A percentile compares a stretch with the other conserved stretches of the same genome.
Conservation (phyloP, 35 echinoderm and acorn worm genomes). For the Chiridota heheva region DNA sequence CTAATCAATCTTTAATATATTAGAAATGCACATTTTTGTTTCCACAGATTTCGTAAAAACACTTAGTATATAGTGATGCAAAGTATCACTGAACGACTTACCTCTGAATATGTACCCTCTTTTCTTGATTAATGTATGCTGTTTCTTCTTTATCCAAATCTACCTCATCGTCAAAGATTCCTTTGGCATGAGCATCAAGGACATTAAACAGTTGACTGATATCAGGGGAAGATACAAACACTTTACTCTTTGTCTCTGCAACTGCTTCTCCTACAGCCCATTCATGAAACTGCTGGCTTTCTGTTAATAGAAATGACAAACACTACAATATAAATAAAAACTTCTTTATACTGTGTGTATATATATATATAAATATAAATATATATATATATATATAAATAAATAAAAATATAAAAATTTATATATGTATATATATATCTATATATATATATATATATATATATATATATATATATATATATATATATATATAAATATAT, state of each 20-base stretch:
- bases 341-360: not conserved
- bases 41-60: too few species aligned
- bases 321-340: not conserved
- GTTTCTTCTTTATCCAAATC: slow-evolving; percentile 20
- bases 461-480: too few species aligned
- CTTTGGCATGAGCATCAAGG: slow-evolving; percentile 36
- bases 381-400: too few species aligned
- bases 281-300: slow-evolving; percentile 71
- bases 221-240: slow-evolving; percentile 68
- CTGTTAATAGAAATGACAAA: slow-evolving; percentile 21
- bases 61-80: not conserved
- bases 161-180: not conserved
- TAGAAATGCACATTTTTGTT: too few species aligned
- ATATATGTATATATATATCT: too few species aligned
- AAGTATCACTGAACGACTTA: not conserved
- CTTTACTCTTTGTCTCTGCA: slow-evolving; percentile 76
- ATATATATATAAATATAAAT: too few species aligned
- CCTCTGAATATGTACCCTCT: not conserved
- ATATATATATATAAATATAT: too few species aligned
- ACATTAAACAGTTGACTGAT: slow-evolving; percentile 51
- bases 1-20: too few species aligned
- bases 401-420: too few species aligned
- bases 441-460: too few species aligned
- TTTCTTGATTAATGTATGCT: too few species aligned
- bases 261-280: slow-evolving; percentile 70